Percentiles rank a stretch among this genome's conserved stretches.
Conservation (phyloP, 2,888 invertebrate species). For the Crematogaster levior region DNA sequence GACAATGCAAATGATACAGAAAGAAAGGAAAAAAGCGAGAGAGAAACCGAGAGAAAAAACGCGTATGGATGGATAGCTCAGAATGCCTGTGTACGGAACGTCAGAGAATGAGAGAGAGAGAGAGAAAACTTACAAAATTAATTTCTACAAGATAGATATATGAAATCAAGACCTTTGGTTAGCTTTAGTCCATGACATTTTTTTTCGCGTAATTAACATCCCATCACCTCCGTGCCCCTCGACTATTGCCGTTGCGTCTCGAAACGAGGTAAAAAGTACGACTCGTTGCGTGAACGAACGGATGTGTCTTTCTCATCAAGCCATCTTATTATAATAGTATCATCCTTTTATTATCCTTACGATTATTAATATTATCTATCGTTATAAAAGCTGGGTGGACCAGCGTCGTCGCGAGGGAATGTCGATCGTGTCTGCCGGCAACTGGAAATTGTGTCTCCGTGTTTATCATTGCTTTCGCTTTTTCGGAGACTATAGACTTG, state of each 20-base stretch:
- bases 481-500: neutral
- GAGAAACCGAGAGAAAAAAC: constrained; percentile 50
- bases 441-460: neutral
- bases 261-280: constrained; percentile 40
- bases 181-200: constrained; percentile 83
- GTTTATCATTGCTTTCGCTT: neutral
- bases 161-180: constrained; percentile 73
- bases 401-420: constrained; percentile 64
- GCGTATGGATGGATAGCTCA: constrained; percentile 27
- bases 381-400: constrained; percentile 59
- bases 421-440: constrained; percentile 4
- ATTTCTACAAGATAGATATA: constrained; percentile 39
- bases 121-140: constrained; percentile 24
- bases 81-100: constrained; percentile 52
- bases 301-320: constrained; percentile 53
- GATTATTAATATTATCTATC: constrained; percentile 72
- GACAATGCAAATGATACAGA: constrained; percentile 58
- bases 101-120: constrained; percentile 50
- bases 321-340: constrained; percentile 65
- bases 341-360: constrained; percentile 65
- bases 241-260: constrained; percentile 48
- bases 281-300: constrained; percentile 57
- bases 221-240: neutral
- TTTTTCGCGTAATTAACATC: constrained; percentile 64
- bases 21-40: constrained; percentile 34